Percentiles rank a stretch among this genome's conserved stretches.
phyloP scores from a whole-genome alignment of 1,140 invertebrate genomes.

The Caerostris extrusa region DNA sequence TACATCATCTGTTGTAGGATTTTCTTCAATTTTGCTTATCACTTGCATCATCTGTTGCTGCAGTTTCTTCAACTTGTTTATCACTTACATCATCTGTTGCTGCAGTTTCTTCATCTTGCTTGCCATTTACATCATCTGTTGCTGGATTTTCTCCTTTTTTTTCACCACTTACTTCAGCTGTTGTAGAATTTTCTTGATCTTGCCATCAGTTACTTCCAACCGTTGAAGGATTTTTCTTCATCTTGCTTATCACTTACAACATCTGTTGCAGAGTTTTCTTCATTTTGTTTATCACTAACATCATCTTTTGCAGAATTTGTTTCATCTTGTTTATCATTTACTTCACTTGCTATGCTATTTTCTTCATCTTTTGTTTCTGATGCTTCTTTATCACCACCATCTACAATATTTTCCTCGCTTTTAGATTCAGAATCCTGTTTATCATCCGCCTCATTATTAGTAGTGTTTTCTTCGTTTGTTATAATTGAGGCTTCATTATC shows the following conservation, averaged over 20 bases:
- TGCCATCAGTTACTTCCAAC: background rate
- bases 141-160: background rate
- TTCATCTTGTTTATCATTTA: background rate
- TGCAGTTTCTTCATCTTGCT: background rate
- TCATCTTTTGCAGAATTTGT: background rate
- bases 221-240: background rate
- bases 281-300: background rate
- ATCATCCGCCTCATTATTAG: background rate
- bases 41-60: background rate
- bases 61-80: background rate
- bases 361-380: background rate
- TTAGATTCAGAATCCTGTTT: background rate
- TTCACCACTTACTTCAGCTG: background rate
- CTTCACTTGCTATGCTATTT: slow-evolving; percentile 1
- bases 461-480: background rate
- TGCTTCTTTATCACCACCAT: background rate
- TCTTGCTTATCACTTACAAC: background rate
- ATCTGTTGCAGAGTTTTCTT: background rate
- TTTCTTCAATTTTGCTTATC: background rate
- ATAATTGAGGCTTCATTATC: background rate
- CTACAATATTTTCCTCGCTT: background rate
- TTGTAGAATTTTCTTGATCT: background rate
- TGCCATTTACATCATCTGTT: background rate
- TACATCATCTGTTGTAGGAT: background rate
- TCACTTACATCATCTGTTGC: background rate